Base-by-base conservation (phyloP, 2,113 vertebrate species). In the Rhabdomys dilectus region DNA sequence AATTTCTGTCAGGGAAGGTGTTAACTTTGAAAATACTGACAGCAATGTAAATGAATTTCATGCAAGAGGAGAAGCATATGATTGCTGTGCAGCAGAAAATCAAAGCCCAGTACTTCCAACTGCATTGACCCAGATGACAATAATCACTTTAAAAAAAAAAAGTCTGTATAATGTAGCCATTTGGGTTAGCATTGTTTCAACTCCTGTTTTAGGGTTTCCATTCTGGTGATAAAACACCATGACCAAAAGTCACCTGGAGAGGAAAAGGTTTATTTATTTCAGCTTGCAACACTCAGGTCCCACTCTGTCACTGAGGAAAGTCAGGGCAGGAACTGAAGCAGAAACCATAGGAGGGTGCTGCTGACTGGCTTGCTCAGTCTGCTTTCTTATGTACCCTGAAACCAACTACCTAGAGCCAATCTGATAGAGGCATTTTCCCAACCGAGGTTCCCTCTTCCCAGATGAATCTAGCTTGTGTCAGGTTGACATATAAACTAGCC, bases 21-120 rank as follows among this genome's bases (percentile, higher is more conserved):
- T 87, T 82, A 68, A 68, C 68, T 90, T 92, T 45, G 89, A 53
- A 76, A 95, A 95, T 89, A 82, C 31, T 51, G 34, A 72, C 10
- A 76, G 51, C 3, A 85, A 75, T 26, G 17, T 16, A 85, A 88
- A 70, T 81, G 15, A 51, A n/a, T 53, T 73, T 56, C 70, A 68
- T 77, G 17, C 66, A 8, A 51, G 72, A 26, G 8, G n/a, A 21
- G 16, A 95, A 91, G 29, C 53, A 95, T 48, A 80, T 81, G 36
- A n/a, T 88, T 89, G 88, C 72, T 66, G 11, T 85, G 12, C 22
- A 80, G 7, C 39, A 73, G 66, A 85, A 70, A 80, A 87, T n/a
- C 39, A 64, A 95, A 91, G 34, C 36, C 39, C 53, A 80, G 0
- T 80, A 48, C 36, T 75, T 39, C 84, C 1, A 16, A 39, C n/a